Base-by-base conservation (phyloP, 2,113 vertebrate species). In the Dasypus novemcinctus region DNA sequence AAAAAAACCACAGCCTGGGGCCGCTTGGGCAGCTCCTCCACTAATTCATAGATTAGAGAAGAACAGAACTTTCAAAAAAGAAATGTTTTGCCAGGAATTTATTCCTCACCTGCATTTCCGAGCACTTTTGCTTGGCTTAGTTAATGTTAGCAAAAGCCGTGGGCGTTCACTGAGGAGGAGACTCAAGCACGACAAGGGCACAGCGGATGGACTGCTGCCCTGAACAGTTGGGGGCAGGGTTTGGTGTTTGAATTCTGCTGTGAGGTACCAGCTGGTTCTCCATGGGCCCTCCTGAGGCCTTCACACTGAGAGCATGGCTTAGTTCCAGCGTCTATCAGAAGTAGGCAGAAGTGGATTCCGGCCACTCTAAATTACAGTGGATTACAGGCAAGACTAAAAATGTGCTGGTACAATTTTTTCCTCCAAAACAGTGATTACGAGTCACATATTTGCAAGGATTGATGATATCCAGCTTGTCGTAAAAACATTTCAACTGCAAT, bases 381-480 rank as follows among this genome's bases (percentile, higher is more conserved):
- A 72, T 93, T 69, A 69, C 27, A 78, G 84, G 54, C 61, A 81
- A 74, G 81, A 90, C 79, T 49, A 78, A 95, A 87, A 96, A 90
- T 90, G 31, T 90, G 66, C 80, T 84, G 78, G 38, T 75, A 2
- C 33, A 89, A 96, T 20, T 87, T 86, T 78, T 91, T 54, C 59
- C 69, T 95, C 59, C 88, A 89, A 92, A 93, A 91, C 17, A 86
- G 93, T 91, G 79, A 95, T 93, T 91, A 92, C 14, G 2, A 57
- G 68, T 69, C 82, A 64, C 63, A 82, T 90, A 29, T 69, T 90
- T 87, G 90, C 6, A 93, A 92, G 75, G 68, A 95, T 4, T 75
- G 36, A 90, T 86, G 74, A 46, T 69, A 95, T 68, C 25, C 33
- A 36, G 36, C 27, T 95, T 94, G 68, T 69, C 49, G 41, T 72